A percentile compares a stretch with the other conserved stretches of the same genome.
These are phyloP conservation scores for Gnathonemus longibarbis DNA, from an alignment of 2,113 vertebrate genomes.

Conservation along the genomic window DNA sequence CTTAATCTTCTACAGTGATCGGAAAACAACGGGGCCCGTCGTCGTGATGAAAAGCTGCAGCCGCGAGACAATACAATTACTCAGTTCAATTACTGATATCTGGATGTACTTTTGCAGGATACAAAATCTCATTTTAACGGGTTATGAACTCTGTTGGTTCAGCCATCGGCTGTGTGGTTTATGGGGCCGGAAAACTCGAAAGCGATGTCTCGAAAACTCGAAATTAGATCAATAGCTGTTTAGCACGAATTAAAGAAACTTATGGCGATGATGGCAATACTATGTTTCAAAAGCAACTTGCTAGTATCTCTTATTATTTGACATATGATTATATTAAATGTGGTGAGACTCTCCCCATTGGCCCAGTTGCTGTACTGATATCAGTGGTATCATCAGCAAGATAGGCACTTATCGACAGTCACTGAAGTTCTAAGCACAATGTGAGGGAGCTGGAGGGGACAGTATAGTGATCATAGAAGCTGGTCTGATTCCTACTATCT, in stretches of 20 bases:
- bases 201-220: not conserved
- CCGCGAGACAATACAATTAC: slow-evolving; percentile 7
- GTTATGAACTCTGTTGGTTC: slow-evolving; percentile 21
- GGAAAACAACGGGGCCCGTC: not conserved
- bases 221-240: slow-evolving; percentile 27
- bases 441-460: not conserved
- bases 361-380: not conserved
- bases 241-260: slow-evolving; percentile 35
- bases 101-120: slow-evolving; percentile 28
- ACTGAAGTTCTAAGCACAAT: not conserved
- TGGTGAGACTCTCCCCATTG: not conserved
- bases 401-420: not conserved
- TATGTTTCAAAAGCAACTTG: not conserved
- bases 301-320: not conserved
- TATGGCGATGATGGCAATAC: slow-evolving; percentile 16
- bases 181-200: not conserved
- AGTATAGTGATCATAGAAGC: not conserved
- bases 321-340: not conserved
- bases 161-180: slow-evolving; percentile 25
- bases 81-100: slow-evolving; percentile 32
- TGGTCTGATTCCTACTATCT: not conserved
- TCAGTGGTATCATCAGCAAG: not conserved
- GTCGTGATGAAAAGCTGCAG: not conserved
- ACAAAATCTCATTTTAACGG: slow-evolving; percentile 41
- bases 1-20: slow-evolving; percentile 23